A percentile compares a stretch with the other conserved stretches of the same genome.
Conservation (phyloP, 2,888 invertebrate species). For the Leptothorax acervorum region DNA sequence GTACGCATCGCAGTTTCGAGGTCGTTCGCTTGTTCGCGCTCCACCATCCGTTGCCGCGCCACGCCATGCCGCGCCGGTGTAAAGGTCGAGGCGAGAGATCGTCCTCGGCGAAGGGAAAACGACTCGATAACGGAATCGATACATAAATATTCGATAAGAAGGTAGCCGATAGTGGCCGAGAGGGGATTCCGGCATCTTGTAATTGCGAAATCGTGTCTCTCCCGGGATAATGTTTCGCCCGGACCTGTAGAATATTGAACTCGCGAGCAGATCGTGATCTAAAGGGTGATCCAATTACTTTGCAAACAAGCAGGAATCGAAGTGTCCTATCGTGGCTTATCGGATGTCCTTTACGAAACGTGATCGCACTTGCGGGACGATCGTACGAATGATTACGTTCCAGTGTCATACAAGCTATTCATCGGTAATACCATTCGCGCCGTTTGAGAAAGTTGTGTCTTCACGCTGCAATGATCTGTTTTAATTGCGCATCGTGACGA, state of each 20-base stretch:
- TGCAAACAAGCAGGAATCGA: constrained; percentile 60
- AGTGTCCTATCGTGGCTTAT: constrained; percentile 60
- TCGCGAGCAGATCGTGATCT: constrained; percentile 64
- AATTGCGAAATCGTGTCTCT: constrained; percentile 80
- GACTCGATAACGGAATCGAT: constrained; percentile 75
- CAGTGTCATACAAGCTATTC: neutral
- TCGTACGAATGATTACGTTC: constrained; percentile 56
- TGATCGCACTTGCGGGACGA: constrained; percentile 54
- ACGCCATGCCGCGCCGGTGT: constrained; percentile 15
- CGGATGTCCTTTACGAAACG: constrained; percentile 69
- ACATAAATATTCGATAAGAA: constrained; percentile 77
- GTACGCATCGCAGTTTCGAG: constrained; percentile 64
- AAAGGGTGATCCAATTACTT: constrained; percentile 75
- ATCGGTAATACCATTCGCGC: constrained; percentile 16
- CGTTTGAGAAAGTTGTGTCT: neutral
- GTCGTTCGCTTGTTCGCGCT: constrained; percentile 65
- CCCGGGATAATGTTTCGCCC: constrained; percentile 68
- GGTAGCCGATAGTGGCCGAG: constrained; percentile 42
- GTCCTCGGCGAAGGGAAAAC: constrained; percentile 42
- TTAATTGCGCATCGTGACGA: neutral
- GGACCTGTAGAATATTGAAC: constrained; percentile 65
- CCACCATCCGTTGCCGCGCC: neutral
- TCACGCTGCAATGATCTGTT: neutral
- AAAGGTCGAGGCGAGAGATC: constrained; percentile 66
- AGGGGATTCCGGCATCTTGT: constrained; percentile 70